phyloP scores from a whole-genome alignment of 2,113 vertebrate genomes.

The Piprites chloris region DNA sequence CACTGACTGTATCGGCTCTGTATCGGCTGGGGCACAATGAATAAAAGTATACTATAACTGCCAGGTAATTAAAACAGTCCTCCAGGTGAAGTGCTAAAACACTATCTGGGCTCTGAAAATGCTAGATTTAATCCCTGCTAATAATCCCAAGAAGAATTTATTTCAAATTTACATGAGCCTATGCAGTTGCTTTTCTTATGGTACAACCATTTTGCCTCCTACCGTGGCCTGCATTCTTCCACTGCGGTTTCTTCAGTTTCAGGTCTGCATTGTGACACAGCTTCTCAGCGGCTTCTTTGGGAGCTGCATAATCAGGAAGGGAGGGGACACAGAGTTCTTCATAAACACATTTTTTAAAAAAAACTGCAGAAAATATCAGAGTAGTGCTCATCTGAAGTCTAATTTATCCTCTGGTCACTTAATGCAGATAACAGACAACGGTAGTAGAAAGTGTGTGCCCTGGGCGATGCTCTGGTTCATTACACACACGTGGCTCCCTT shows the following conservation, averaged over 20 bases:
- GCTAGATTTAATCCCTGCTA: neutral
- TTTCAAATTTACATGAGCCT: neutral
- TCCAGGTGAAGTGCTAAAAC: neutral
- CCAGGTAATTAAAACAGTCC: neutral
- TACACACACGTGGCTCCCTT: neutral
- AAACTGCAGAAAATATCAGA: neutral
- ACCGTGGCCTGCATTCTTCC: neutral
- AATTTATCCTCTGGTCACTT: neutral
- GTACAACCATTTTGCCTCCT: neutral
- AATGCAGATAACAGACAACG: fast-evolving
- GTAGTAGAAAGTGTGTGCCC: neutral
- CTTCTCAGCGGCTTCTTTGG: neutral
- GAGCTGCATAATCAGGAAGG: neutral
- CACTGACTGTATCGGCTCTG: neutral
- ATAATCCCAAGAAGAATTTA: neutral
- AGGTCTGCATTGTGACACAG: neutral
- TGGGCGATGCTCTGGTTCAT: neutral
- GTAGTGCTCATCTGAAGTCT: neutral
- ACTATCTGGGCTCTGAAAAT: neutral
- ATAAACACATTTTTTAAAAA: neutral
- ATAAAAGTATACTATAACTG: neutral
- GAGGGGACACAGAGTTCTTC: neutral
- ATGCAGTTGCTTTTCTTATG: neutral
- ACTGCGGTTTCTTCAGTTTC: neutral
- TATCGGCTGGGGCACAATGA: neutral